A percentile compares a stretch with the other conserved stretches of the same genome.
phyloP scores from a whole-genome alignment of 1,140 invertebrate species.

The Brachionus plicatilis region DNA sequence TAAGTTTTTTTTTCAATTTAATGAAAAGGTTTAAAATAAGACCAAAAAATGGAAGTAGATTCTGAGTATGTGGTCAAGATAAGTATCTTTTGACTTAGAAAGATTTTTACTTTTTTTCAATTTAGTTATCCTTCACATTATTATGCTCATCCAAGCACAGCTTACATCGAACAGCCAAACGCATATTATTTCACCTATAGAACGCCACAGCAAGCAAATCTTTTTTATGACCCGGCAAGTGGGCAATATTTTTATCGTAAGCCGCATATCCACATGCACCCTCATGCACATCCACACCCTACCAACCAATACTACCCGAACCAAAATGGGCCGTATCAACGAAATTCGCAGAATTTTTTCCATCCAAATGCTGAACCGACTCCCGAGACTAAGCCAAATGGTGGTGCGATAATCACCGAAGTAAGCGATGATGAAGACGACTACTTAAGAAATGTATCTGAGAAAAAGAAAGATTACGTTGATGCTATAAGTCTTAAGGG shows the following conservation, averaged over 20 bases:
- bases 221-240: background rate
- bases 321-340: background rate
- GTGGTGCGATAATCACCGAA: conserved; percentile 31
- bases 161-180: background rate
- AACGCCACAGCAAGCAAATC: background rate
- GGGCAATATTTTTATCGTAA: conserved; percentile 28
- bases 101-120: background rate
- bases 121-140: background rate
- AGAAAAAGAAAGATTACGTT: conserved; percentile 32
- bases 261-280: background rate
- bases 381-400: background rate
- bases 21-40: background rate
- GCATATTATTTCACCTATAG: conserved; percentile 1
- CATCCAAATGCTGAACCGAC: background rate
- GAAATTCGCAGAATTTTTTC: background rate
- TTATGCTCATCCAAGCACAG: background rate
- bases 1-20: background rate
- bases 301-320: background rate
- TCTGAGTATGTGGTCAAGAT: background rate
- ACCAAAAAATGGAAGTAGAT: background rate
- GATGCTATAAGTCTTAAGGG: conserved; percentile 34
- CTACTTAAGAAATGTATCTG: background rate
- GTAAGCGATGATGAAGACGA: conserved; percentile 33
- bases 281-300: background rate
- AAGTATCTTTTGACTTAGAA: background rate